Evolutionary conservation across 1,140 invertebrate species (phyloP), one percentile per base, ranked within the genome.

Genomic region (Melanaphis sacchari): DNA sequence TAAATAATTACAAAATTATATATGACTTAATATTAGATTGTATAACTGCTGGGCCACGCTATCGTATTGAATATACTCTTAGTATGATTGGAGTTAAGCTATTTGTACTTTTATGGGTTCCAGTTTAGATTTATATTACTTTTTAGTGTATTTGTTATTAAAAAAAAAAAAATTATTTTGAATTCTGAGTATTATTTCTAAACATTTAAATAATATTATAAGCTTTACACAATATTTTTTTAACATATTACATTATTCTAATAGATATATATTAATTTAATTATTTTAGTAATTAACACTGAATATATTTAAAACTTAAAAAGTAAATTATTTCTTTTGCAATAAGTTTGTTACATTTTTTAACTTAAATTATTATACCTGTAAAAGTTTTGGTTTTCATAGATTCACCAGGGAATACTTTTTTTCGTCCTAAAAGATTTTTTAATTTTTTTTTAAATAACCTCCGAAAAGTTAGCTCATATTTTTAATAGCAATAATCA

Each of bases 351-450:
- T 89, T 89, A 89, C 21, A 52, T 38, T 52, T 89, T 89, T 89
- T 38, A 89, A 40, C 88, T 54, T 89, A 89, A 89, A 89, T 89
- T 89, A 89, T 89, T 49, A 89, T 40, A 52, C 49, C 49, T 52
- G 36, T 2, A 26, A 89, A 89, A 89, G 88, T 89, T 89, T 89
- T 54, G 46, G 54, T 89, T 88, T 46, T 88, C 46, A 87, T 46
- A 87, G 4, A 87, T 49, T 52, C 43, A 49, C 43, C 3, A 4
- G 31, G 41, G 40, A 43, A 52, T 88, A 88, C 49, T 52, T 52
- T 24, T 24, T 26, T 85, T 8, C 31, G 40, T 85, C 26, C 41
- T 31, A 31, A 85, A 85, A 41, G 40, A 43, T 85, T 11, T 85
- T 85, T 85, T 41, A 40, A 15, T 84, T 84, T 41, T 84, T 84